Conservation (phyloP, 2,888 invertebrate species). For the Anthophora plumipes region DNA sequence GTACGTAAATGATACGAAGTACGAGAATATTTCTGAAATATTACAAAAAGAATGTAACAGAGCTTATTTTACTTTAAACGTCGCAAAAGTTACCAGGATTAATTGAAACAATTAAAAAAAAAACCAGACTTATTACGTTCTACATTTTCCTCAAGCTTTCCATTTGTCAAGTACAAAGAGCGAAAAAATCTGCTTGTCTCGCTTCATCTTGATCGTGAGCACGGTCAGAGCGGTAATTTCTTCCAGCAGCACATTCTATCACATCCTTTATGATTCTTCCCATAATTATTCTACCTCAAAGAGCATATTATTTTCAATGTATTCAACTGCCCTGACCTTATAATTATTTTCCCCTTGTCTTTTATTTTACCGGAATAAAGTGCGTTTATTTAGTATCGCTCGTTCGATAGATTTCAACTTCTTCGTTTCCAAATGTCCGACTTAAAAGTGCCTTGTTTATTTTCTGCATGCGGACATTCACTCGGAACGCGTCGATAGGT, state of each 20-base stretch:
- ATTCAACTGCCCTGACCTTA: not conserved
- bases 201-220: not conserved
- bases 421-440: not conserved
- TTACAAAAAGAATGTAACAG: too few species aligned
- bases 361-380: slow-evolving; percentile 4
- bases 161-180: not conserved
- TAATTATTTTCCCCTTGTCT: not conserved
- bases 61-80: too few species aligned
- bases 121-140: not conserved
- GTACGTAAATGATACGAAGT: slow-evolving; percentile 7
- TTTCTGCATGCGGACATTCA: slow-evolving; percentile 9
- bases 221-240: not conserved
- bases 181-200: not conserved
- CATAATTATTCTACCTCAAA: slow-evolving; percentile 13
- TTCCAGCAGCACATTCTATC: not conserved
- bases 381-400: slow-evolving; percentile 15
- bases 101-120: not conserved
- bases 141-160: not conserved
- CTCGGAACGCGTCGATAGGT: slow-evolving; percentile 22
- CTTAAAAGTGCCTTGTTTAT: slow-evolving; percentile 20
- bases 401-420: not conserved
- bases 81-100: not conserved
- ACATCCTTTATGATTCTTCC: slow-evolving; percentile 9
- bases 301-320: not conserved
- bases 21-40: too few species aligned